Evolutionary conservation across 2,797 vertebrate genomes (phyloP).

Genomic region (Coregonus ussuriensis): DNA sequence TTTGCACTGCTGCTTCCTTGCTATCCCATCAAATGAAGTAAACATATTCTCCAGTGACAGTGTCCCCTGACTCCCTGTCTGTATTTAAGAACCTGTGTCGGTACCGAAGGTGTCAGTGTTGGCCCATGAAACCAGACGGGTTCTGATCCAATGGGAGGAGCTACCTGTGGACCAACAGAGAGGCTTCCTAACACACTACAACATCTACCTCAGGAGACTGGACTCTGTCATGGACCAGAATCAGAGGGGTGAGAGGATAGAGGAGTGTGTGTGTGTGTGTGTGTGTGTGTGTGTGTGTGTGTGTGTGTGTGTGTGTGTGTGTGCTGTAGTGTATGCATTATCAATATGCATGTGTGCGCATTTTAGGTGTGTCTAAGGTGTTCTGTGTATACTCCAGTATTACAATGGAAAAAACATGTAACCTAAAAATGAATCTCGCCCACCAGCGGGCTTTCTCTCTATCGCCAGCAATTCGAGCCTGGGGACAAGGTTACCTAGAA

Average conservation of each 20-base stretch:
- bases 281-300: constrained; percentile 7
- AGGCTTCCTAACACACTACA: constrained; percentile 76
- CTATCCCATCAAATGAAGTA: not conserved
- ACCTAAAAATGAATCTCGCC: not conserved
- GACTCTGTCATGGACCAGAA: constrained; percentile 32
- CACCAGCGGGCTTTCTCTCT: too few relatives aligned
- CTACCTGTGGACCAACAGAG: constrained; percentile 57
- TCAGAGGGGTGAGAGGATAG: constrained; percentile 50
- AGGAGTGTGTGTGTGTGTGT: constrained; percentile 1
- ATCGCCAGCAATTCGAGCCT: too few relatives aligned
- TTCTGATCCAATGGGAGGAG: constrained; percentile 69
- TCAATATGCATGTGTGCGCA: constrained; percentile 1
- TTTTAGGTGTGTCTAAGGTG: constrained; percentile 19
- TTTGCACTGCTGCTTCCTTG: not conserved
- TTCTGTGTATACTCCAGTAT: constrained; percentile 20
- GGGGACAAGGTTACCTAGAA: not conserved
- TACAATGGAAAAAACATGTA: constrained; percentile 61
- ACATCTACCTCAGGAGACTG: constrained; percentile 57
- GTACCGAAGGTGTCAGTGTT: constrained; percentile 59
- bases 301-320: constrained; percentile 10
- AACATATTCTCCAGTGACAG: not conserved
- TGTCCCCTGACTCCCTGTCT: constrained; percentile 3
- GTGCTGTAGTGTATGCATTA: not conserved
- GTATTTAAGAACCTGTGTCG: constrained; percentile 62
- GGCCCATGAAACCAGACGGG: constrained; percentile 20